Evolutionary conservation across 2,888 invertebrate genomes (phyloP).

Genomic region (Eurytoma californica): DNA sequence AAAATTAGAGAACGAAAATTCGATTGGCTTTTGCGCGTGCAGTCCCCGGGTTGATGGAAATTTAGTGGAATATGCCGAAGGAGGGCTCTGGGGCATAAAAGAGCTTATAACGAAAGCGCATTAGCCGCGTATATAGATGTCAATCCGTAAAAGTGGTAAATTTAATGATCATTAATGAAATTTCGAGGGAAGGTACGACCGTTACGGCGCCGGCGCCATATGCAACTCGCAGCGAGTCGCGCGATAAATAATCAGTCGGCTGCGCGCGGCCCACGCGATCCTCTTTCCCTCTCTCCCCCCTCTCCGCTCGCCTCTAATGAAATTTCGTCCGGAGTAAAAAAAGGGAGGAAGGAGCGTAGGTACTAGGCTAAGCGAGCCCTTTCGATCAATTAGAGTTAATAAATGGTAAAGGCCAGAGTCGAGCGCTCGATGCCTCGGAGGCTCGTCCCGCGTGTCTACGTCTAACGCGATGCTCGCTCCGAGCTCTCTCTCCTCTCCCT

Average conservation of each 20-base stretch:
- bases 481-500: conserved; percentile 21
- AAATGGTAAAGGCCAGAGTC: conserved; percentile 66
- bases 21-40: background rate
- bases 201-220: conserved; percentile 61
- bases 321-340: conserved; percentile 30
- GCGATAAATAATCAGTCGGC: conserved; percentile 21
- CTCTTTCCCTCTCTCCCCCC: background rate
- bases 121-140: conserved; percentile 10
- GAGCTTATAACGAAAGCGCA: background rate
- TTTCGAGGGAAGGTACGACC: conserved; percentile 37
- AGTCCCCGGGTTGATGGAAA: background rate
- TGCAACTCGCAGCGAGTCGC: conserved; percentile 26
- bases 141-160: conserved; percentile 32
- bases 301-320: conserved; percentile 16
- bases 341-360: conserved; percentile 7
- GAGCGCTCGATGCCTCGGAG: background rate
- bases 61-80: background rate
- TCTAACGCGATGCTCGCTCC: conserved; percentile 48
- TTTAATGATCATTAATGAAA: conserved; percentile 35
- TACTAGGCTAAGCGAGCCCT: conserved; percentile 58
- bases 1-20: too few relatives aligned
- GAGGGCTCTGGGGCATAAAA: background rate
- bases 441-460: background rate
- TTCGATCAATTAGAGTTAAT: conserved; percentile 74
- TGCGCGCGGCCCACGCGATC: background rate